Evolutionary conservation across 2,797 vertebrate genomes (phyloP).

Genomic region (Champsocephalus gunnari): DNA sequence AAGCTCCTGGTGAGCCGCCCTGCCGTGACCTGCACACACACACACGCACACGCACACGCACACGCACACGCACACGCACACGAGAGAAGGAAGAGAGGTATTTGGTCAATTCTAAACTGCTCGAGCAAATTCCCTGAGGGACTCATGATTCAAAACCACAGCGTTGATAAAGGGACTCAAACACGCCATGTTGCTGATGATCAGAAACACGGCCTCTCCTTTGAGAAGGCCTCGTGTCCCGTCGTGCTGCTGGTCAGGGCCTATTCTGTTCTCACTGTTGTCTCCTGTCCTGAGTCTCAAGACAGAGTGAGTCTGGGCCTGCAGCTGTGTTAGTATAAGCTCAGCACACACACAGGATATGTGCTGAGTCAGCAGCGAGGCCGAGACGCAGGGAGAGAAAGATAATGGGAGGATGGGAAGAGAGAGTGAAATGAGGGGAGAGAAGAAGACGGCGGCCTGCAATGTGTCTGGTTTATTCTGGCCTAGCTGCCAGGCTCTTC

Average conservation of each 20-base stretch:
- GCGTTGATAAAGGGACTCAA: not conserved
- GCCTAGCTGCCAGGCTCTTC: slow-evolving; percentile 64
- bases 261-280: slow-evolving; percentile 23
- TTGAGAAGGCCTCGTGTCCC: not conserved
- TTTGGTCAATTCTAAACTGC: not conserved
- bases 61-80: not conserved
- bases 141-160: not conserved
- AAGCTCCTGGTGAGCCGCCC: slow-evolving; percentile 93
- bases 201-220: not conserved
- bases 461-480: slow-evolving; percentile 48
- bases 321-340: slow-evolving; percentile 80
- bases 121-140: not conserved
- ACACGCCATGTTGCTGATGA: not conserved
- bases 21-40: slow-evolving; percentile 86
- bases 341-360: slow-evolving; percentile 50
- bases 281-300: slow-evolving; percentile 41
- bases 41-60: not conserved
- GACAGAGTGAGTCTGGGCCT: slow-evolving; percentile 57
- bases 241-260: not conserved
- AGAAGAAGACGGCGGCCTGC: slow-evolving; percentile 42
- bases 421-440: slow-evolving; percentile 11
- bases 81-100: not conserved
- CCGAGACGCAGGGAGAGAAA: slow-evolving; percentile 39
- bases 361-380: slow-evolving; percentile 73
- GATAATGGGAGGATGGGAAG: slow-evolving; percentile 37